Percentiles rank a stretch among this genome's conserved stretches.
These are phyloP conservation scores for Turritopsis rubra DNA, from an alignment of 30 jellyfish, hydroid and myxozoan genomes.

Conservation along the genomic window DNA sequence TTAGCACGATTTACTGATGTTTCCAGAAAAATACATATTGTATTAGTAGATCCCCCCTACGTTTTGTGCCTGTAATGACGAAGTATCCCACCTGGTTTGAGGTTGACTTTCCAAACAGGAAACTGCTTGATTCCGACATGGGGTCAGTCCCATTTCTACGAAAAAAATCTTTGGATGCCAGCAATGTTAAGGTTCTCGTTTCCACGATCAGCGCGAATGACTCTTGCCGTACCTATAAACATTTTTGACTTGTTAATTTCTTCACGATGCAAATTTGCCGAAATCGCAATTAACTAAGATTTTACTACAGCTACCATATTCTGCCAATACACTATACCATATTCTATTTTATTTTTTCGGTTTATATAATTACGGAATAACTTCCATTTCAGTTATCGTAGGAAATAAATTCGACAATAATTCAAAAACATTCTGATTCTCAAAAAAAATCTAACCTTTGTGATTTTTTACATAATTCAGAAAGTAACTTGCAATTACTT, in stretches of 20 bases:
- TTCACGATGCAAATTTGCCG: neutral
- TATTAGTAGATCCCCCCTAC: neutral
- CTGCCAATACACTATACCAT: neutral
- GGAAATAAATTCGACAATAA: neutral
- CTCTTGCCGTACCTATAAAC: conserved; percentile 5
- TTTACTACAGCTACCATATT: neutral
- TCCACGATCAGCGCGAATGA: conserved; percentile 15
- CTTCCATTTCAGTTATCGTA: neutral
- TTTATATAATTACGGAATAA: neutral
- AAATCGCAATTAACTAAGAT: neutral
- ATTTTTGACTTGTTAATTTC: neutral
- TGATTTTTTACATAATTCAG: neutral
- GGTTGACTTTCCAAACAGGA: conserved; percentile 11
- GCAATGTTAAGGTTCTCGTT: neutral
- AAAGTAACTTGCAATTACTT: conserved; percentile 9
- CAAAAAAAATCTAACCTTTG: conserved; percentile 14
- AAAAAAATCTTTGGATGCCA: conserved; percentile 10
- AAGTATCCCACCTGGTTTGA: neutral
- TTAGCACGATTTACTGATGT: neutral
- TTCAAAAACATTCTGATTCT: neutral
- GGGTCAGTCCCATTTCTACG: conserved; percentile 7
- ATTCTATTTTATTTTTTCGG: neutral
- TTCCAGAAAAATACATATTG: neutral
- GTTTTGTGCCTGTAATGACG: neutral
- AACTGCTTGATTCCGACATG: conserved; percentile 9